Percentiles rank a stretch among this genome's conserved stretches.
Conservation (phyloP, 2,797 vertebrate species). For the Amniataba percoides region DNA sequence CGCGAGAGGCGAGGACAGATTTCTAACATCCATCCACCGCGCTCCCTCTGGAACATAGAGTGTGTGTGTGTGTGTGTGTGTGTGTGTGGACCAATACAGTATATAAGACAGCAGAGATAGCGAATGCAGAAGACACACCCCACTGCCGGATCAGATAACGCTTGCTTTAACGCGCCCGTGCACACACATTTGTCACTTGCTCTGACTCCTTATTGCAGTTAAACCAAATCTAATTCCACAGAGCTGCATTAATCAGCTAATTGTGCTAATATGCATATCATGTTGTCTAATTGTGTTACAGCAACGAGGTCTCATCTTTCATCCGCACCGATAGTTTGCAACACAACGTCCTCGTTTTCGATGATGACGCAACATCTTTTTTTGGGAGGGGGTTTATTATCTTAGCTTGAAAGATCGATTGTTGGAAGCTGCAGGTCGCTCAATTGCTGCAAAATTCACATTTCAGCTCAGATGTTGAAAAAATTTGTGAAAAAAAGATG, state of each 20-base stretch:
- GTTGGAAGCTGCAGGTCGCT: rapidly evolving
- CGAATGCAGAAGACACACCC: constrained; percentile 46
- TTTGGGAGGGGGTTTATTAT: not conserved
- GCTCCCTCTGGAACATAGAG: constrained; percentile 19
- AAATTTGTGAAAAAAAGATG: not conserved
- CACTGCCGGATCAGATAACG: constrained; percentile 47
- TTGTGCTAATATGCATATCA: constrained; percentile 54
- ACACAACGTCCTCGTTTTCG: not conserved
- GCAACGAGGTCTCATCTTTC: constrained; percentile 40
- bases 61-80: constrained; percentile 31
- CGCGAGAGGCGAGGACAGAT: constrained; percentile 52
- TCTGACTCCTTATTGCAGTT: constrained; percentile 49
- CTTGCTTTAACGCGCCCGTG: constrained; percentile 13
- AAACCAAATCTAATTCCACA: constrained; percentile 47
- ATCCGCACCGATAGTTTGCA: not conserved
- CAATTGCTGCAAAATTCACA: not conserved
- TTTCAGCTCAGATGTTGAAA: not conserved
- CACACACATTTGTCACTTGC: constrained; percentile 39
- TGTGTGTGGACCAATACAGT: not conserved
- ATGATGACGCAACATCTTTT: not conserved
- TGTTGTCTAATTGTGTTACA: constrained; percentile 42
- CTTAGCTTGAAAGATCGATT: not conserved
- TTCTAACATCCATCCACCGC: constrained; percentile 50
- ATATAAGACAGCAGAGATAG: constrained; percentile 17
- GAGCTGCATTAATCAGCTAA: constrained; percentile 54